Base-by-base conservation (phyloP, 1,140 invertebrate species). In the Atta colombica region DNA sequence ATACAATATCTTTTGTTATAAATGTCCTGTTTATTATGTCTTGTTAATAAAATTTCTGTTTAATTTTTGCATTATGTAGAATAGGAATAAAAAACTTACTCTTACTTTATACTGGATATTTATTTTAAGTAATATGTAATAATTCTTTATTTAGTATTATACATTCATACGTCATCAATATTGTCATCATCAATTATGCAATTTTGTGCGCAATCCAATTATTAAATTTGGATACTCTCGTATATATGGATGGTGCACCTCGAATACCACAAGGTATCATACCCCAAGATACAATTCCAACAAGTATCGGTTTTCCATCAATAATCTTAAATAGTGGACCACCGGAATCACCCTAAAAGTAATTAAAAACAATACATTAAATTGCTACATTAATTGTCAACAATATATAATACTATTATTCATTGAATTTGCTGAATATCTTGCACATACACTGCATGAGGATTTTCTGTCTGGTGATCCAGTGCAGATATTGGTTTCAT, bases 241-340 rank as follows among this genome's bases (percentile, higher is more conserved):
- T 97, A 92, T 97, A 98, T 0, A 98, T 96, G 0, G 97, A 97
- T 1, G 97, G 97, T 1, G 96, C 94, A 21, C 96, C 96, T 88
- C 93, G 94, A 28, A 93, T 88, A 3, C 97, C 97, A 90, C 97
- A 97, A 85, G 97, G 98, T 58, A 96, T 95, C 45, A 96, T 94
- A 16, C 97, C 97, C 97, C 97, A 98, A 2, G 97, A 98, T 0
- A 98, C 97, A n/a, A 98, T 94, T 28, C 98, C 31, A 35, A 31
- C 31, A 31, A 31, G 31, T 3, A 31, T 3, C 0, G 31, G 31
- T 31, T 31, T 31, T 31, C 0, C 3, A 31, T 31, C 3, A 3
- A 6, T 31, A 31, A 31, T 31, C 5, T 35, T 35, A 35, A 35
- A 35, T 35, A 80, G 90, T 14, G 97, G 97, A 61, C 97, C 97